Base-by-base conservation (phyloP, 2,888 invertebrate species). In the Gastracanthus pulcherrimus region DNA sequence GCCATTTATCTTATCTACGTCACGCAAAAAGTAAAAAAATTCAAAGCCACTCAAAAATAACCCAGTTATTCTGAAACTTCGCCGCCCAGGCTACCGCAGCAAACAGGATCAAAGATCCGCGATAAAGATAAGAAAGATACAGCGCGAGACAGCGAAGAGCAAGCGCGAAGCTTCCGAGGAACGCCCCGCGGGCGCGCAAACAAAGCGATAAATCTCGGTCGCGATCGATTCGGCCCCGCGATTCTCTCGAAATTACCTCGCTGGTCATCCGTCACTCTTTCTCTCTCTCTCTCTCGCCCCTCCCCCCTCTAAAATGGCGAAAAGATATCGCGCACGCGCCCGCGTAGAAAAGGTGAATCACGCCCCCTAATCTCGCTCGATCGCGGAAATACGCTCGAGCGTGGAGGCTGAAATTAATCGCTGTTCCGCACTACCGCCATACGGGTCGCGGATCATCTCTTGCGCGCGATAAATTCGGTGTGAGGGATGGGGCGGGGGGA, bases 121-220 rank as follows among this genome's bases (percentile, higher is more conserved):
- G 34, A 31, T 31, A 38, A 34, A 64, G 66, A 72, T 23, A 64
- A 51, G 34, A 13, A 34, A 51, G 31, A 36, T 36, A 64, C 3
- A 72, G 38, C 23, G 51, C 11, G 16, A 29, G 19, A n/a, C n/a
- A n/a, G n/a, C n/a, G n/a, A n/a, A 31, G n/a, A 23, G 31, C 19
- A 51, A 41, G 38, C 3, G 31, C 19, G 19, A 16, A 76, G 9
- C 16, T 13, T 67, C 41, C 16, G 58, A 23, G 38, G 19, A 48
- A 3, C 62, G 62, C n/a, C 13, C n/a, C 16, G 16, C 34, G 7
- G 3, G 36, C 71, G 45, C 29, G 31, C 76, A 82, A 80, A 82
- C 80, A 82, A 66, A 76, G 36, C 80, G 69, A 80, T 82, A 80
- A 82, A 82, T 82, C 64, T 76, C 16, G 38, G 34, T 72, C 55